A percentile compares a stretch with the other conserved stretches of the same genome.
Evolutionary conservation across 2,888 invertebrate genomes (phyloP).

Genomic region (Rotaria macrura): DNA sequence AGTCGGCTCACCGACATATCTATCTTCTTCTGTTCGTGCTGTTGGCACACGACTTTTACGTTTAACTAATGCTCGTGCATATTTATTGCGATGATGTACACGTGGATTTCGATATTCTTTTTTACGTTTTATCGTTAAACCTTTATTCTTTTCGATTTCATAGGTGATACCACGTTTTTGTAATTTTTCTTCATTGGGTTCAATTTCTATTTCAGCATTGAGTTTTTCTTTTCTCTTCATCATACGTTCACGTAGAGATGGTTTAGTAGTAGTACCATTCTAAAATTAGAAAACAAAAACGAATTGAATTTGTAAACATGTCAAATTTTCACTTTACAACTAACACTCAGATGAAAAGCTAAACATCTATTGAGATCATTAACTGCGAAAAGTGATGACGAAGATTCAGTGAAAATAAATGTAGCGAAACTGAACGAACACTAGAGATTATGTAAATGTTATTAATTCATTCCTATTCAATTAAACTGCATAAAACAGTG

Average conservation of each 20-base stretch:
- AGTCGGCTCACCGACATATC: constrained; percentile 77
- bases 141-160: constrained; percentile 83
- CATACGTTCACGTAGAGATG: constrained; percentile 18
- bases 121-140: constrained; percentile 75
- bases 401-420: too few species aligned
- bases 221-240: constrained; percentile 18
- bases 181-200: constrained; percentile 37
- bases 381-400: too few species aligned
- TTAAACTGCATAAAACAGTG: too few species aligned
- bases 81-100: constrained; percentile 84
- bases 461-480: too few species aligned
- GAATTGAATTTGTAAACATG: too few species aligned
- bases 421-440: too few species aligned
- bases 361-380: too few species aligned
- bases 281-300: background rate
- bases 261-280: background rate
- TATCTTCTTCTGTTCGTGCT: constrained; percentile 64
- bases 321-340: too few species aligned
- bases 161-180: constrained; percentile 76
- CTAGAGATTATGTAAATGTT: too few species aligned
- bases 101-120: constrained; percentile 85
- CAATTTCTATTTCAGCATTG: constrained; percentile 30
- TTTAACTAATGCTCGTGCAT: constrained; percentile 63
- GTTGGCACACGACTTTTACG: constrained; percentile 55
- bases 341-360: too few species aligned